These are phyloP conservation scores for Proteles cristata DNA, from an alignment of 2,113 vertebrate genomes.

Conservation along the genomic window DNA sequence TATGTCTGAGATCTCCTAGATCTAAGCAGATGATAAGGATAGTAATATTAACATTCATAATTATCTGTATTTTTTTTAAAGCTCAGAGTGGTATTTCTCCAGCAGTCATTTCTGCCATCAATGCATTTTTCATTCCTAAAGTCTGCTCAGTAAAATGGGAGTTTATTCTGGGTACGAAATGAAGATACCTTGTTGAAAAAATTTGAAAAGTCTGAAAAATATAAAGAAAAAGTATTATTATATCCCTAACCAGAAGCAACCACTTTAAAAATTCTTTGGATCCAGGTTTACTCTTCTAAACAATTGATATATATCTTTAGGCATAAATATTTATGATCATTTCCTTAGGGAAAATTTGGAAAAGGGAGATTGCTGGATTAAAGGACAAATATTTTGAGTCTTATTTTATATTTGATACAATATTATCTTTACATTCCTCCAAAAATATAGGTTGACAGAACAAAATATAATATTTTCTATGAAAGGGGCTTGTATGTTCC, in stretches of 20 bases:
- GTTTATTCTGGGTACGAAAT: not conserved
- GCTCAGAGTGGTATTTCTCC: not conserved
- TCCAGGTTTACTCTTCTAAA: slow-evolving; percentile 34
- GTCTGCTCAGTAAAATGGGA: not conserved
- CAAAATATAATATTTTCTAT: not conserved
- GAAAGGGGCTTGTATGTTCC: not conserved
- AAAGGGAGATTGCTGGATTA: not conserved
- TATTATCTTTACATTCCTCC: not conserved
- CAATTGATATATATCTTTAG: not conserved
- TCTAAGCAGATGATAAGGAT: not conserved
- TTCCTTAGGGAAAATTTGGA: not conserved
- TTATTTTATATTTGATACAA: not conserved
- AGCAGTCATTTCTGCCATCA: not conserved
- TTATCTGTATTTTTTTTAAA: not conserved
- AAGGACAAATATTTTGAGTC: not conserved
- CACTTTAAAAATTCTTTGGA: slow-evolving; percentile 40
- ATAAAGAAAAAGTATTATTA: not conserved
- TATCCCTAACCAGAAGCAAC: not conserved
- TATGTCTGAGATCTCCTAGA: not conserved
- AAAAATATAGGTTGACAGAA: not conserved
- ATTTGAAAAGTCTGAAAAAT: not conserved
- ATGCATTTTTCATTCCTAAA: not conserved
- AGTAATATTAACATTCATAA: not conserved
- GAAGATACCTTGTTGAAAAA: not conserved
- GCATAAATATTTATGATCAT: not conserved